Base-by-base conservation (phyloP, 2,113 vertebrate species). In the Aegotheles bennettii region DNA sequence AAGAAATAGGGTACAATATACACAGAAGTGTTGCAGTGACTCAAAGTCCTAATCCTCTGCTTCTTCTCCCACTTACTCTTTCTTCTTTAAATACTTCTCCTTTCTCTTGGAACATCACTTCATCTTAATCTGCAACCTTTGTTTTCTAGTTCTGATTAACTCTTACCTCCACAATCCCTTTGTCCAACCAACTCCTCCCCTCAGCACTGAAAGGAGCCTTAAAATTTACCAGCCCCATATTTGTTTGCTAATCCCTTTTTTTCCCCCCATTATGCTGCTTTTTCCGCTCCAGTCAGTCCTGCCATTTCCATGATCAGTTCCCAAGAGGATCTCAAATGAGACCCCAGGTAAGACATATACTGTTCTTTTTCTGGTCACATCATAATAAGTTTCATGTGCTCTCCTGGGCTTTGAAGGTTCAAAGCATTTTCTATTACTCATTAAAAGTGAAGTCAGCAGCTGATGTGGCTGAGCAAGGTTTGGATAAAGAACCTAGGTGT, bases 381-480 rank as follows among this genome's bases (percentile, higher is more conserved):
- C 92, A 91, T 90, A 94, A 90, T 94, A 95, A 92, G 69, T 94
- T 94, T 90, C 84, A 84, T 88, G 68, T 87, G 81, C 48, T 90
- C 83, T 91, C 69, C 29, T 1, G 14, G 60, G 76, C 80, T 96
- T 96, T 97, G 90, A 96, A 95, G 43, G 64, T 95, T 96, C 88
- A 96, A 96, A 96, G 86, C 60, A 48, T 57, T 94, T 96, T 86
- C 86, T 92, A 31, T 93, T 92, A 90, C 80, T 96, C 92, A 92
- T 88, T 97, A 92, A 94, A 96, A 94, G 64, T 61, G 53, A 93
- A 97, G 94, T 90, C 85, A 84, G 83, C 0, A 0, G 68, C 59
- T 91, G 75, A 84, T 81, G 83, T 68, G 80, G 51, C 56, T 56
- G 31, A 93, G 83, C 65, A 61, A 84, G 73, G 77, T 83, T 90